These are phyloP conservation scores for Heptranchias perlo DNA, from an alignment of 2,113 vertebrate species.

Conservation along the genomic window DNA sequence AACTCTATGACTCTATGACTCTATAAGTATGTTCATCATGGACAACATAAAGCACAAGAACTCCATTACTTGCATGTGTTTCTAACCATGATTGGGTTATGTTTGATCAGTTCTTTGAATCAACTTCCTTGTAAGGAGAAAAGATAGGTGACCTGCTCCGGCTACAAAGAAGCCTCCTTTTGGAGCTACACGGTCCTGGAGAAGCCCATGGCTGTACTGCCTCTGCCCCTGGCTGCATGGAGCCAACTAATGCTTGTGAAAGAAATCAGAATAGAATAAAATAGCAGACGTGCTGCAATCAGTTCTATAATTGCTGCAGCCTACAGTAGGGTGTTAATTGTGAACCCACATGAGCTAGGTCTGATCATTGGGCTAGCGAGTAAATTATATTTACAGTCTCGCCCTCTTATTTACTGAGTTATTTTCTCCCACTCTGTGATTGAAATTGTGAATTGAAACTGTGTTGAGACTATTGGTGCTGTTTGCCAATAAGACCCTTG, in stretches of 20 bases:
- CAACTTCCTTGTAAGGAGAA: neutral
- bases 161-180: neutral
- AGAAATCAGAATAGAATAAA: neutral
- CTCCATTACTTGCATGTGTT: neutral
- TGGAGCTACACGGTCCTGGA: neutral
- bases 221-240: neutral
- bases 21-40: neutral
- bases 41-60: neutral
- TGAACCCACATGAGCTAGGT: neutral
- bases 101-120: neutral
- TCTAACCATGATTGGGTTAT: neutral
- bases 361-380: neutral
- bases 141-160: too few relatives aligned
- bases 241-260: neutral
- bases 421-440: neutral
- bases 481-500: neutral
- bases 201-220: neutral
- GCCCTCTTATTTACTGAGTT: neutral
- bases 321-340: neutral
- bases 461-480: neutral
- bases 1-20: too few relatives aligned
- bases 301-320: neutral
- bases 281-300: neutral
- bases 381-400: neutral
- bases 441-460: neutral